Conservation (phyloP, 2,113 vertebrate genomes). For the Platysteira castanea region DNA sequence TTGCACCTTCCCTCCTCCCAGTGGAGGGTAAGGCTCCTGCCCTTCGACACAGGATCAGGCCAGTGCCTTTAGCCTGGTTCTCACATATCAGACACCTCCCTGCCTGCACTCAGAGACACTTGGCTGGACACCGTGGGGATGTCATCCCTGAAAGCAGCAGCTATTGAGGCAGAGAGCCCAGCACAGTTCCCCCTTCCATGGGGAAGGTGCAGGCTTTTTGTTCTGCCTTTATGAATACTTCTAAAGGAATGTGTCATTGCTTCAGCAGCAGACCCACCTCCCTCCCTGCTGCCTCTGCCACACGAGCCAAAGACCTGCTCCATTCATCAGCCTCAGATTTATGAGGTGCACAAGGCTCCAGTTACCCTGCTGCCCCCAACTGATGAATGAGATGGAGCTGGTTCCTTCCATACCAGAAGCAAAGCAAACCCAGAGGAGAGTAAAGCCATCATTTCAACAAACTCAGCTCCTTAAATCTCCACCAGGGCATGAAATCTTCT, state of each 20-base stretch:
- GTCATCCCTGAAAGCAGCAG: background rate
- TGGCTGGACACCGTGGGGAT: background rate
- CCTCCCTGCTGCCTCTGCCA: background rate
- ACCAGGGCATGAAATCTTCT: background rate
- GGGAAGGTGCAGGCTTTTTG: background rate
- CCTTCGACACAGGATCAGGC: slow-evolving; percentile 5
- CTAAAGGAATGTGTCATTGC: background rate
- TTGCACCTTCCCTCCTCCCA: slow-evolving; percentile 15
- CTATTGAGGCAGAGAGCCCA: background rate
- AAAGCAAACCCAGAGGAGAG: background rate
- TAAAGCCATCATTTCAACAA: background rate
- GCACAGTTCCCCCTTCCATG: background rate
- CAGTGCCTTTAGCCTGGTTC: background rate
- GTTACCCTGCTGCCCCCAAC: background rate
- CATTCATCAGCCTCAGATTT: slow-evolving; percentile 44
- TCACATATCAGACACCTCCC: slow-evolving; percentile 1
- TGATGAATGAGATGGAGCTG: slow-evolving; percentile 22
- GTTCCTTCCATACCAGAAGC: background rate
- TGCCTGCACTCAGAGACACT: background rate
- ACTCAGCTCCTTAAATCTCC: background rate
- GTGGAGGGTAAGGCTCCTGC: background rate
- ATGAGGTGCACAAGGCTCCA: background rate
- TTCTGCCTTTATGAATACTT: background rate
- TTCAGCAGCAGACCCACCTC: background rate
- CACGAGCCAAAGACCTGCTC: background rate